phyloP scores from a whole-genome alignment of 2,888 invertebrate genomes.

The Tuta absoluta region DNA sequence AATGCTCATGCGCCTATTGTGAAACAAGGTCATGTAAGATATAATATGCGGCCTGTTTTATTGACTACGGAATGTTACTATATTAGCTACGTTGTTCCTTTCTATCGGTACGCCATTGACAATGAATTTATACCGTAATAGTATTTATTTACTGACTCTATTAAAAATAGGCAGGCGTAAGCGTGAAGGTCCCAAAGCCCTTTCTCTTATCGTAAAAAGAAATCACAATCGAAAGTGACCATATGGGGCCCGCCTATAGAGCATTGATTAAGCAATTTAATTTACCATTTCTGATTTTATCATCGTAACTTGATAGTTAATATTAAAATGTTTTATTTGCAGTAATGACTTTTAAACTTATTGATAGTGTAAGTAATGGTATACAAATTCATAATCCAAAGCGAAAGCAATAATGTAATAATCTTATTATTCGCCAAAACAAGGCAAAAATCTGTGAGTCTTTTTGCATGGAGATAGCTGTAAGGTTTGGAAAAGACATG shows the following conservation, averaged over 20 bases:
- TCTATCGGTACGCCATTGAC: not conserved
- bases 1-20: not conserved
- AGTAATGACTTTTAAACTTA: no score
- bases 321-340: no score
- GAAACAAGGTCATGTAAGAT: slow-evolving; percentile 10
- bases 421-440: no score
- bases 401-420: no score
- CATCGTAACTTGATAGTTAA: no score
- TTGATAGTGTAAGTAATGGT: no score
- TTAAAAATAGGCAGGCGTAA: not conserved
- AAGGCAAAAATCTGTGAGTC: no score
- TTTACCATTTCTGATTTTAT: not conserved
- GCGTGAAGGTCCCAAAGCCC: not conserved
- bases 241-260: not conserved
- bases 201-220: slow-evolving; percentile 25
- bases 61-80: not conserved
- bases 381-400: no score
- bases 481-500: no score
- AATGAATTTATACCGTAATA: not conserved
- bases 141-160: not conserved
- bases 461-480: no score
- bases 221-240: not conserved
- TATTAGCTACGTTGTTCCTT: not conserved
- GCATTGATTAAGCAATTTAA: not conserved
- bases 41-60: not conserved